Conservation (phyloP, 2,888 invertebrate genomes). For the Perdita meconis region DNA sequence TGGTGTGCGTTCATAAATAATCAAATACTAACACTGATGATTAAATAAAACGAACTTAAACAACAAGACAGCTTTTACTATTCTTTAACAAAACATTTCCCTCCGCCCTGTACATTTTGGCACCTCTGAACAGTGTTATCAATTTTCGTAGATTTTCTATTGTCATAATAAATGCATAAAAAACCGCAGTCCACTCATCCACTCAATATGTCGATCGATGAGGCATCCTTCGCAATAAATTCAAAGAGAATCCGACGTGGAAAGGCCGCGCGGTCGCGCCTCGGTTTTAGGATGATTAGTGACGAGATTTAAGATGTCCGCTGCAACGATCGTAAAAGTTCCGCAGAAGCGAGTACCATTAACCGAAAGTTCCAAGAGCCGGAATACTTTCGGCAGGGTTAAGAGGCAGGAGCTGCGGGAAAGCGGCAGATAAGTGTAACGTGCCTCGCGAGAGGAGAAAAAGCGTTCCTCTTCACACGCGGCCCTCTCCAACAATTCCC, state of each 20-base stretch:
- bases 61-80: too few relatives aligned
- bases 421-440: constrained; percentile 24
- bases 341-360: not conserved
- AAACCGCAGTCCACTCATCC: too few relatives aligned
- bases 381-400: constrained; percentile 11
- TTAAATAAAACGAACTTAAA: too few relatives aligned
- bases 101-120: too few relatives aligned
- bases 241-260: not conserved
- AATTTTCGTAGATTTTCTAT: too few relatives aligned
- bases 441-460: constrained; percentile 1
- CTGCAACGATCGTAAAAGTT: constrained; percentile 14
- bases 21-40: too few relatives aligned
- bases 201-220: not conserved
- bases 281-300: constrained; percentile 10
- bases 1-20: too few relatives aligned
- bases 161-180: too few relatives aligned
- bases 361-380: constrained; percentile 7
- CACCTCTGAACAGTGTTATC: too few relatives aligned
- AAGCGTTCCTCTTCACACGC: constrained; percentile 1
- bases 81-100: too few relatives aligned
- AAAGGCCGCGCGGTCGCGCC: not conserved
- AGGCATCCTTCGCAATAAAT: not conserved
- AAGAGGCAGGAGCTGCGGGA: constrained; percentile 22
- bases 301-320: constrained; percentile 1
- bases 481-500: constrained; percentile 12